Base-by-base conservation (phyloP, 2,113 vertebrate genomes). In the Casuarius casuarius region DNA sequence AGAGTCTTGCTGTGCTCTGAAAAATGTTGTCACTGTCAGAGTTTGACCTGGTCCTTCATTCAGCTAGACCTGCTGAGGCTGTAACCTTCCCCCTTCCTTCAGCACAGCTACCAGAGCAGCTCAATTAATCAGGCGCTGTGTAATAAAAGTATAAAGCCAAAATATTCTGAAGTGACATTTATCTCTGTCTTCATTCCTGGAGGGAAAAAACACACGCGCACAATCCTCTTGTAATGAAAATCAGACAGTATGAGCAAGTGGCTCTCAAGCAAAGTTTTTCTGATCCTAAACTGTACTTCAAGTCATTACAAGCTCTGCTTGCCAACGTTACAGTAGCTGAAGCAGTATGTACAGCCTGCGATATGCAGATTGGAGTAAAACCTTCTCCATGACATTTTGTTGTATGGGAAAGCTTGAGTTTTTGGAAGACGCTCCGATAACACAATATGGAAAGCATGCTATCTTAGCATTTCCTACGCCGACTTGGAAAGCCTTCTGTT, bases 401-500 rank as follows among this genome's bases (percentile, higher is more conserved):
- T 97, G 94, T 97, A 96, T 94, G 97, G 96, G 96, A 98, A 97
- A 98, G 97, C 93, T 97, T 96, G 92, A 94, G 93, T 90, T 98
- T 97, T 98, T 98, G 98, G 97, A 98, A 98, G 97, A 97, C 87
- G 72, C 95, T 97, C 96, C 62, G 89, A 96, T 97, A 96, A 95
- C 97, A 97, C 98, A 98, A 98, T 98, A 98, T 97, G 97, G 97
- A 98, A 97, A 98, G 96, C 96, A 97, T 96, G 96, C 96, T 97
- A 97, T 96, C 97, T 97, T 97, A 97, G 96, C 96, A 92, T 98
- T 98, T 98, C 98, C 98, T 98, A 97, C 95, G 88, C 97, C 97
- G 92, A 96, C 94, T 98, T 98, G 98, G 98, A 98, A 98, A 95
- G 96, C 97, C 96, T 98, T 97, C 97, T 98, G 97, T 97, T 98